Base-by-base conservation (phyloP, 2,888 invertebrate genomes). In the Drosophila affinis region DNA sequence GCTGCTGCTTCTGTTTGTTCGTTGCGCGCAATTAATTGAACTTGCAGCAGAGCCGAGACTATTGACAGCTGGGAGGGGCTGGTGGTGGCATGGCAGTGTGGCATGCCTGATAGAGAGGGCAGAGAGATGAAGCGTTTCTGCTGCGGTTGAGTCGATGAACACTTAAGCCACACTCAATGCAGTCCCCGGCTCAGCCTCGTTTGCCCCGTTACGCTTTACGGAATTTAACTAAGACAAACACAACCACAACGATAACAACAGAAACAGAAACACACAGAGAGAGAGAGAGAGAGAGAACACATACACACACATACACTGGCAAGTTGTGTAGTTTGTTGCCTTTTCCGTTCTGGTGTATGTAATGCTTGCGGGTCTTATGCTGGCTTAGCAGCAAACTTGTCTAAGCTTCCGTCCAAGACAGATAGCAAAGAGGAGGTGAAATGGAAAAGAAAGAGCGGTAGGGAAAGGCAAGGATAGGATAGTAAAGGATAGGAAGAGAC, bases 21-120 rank as follows among this genome's bases (percentile, higher is more conserved):
- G 88, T 79, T 85, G 87, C 87, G 80, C 87, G 90, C 89, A 90
- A 90, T 90, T 90, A 90, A 90, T 90, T 90, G 90, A 90, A 90
- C 90, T 90, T 88, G 87, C 84, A 78, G 85, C 82, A 81, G 77
- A 77, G 79, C 63, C 60, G 39, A 58, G 64, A 79, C 87, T 90
- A 89, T 90, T 90, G 89, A 88, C 85, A 87, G 85, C 81, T 72
- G 55, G 67, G 79, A 18, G 21, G 18, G 18, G 58, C 34, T 44
- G 14, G 21, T 9, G 51, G n/a, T n/a, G n/a, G n/a, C n/a, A n/a
- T n/a, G n/a, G 39, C 18, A 14, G 34, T 17, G 39, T 9, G 51
- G 32, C 24, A 9, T 24, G 18, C 29, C 0, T 10, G 51, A 21
- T 49, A 9, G 3, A 17, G 27, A 45, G 46, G 12, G 44, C 3